Evolutionary conservation across 2,888 invertebrate species (phyloP).

Genomic region (Ophonus ardosiacus): DNA sequence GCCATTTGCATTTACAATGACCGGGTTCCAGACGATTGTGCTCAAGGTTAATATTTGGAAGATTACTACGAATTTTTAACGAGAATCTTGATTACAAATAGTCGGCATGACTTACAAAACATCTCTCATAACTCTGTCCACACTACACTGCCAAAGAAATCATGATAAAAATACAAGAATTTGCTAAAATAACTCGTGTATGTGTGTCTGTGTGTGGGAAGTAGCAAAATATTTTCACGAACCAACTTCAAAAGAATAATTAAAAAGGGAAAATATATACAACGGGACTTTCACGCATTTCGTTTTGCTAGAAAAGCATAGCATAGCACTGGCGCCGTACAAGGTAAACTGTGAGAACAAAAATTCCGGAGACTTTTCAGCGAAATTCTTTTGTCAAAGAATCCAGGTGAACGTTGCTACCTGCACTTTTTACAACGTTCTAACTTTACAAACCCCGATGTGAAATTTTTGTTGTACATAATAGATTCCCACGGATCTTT

Average conservation of each 20-base stretch:
- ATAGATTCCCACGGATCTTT: constrained; percentile 14
- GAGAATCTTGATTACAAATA: constrained; percentile 17
- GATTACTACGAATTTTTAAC: constrained; percentile 27
- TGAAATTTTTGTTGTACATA: constrained; percentile 11
- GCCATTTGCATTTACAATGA: constrained; percentile 21
- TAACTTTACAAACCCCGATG: constrained; percentile 12
- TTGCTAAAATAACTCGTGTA: constrained; percentile 21
- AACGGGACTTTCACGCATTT: constrained; percentile 25
- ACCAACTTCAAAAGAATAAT: constrained; percentile 42
- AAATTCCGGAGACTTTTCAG: constrained; percentile 37
- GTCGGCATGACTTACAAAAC: background rate
- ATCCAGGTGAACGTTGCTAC: constrained; percentile 36
- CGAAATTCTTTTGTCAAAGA: constrained; percentile 37
- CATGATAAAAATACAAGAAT: constrained; percentile 17
- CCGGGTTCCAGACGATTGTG: background rate
- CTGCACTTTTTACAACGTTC: constrained; percentile 16
- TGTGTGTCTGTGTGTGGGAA: constrained; percentile 14
- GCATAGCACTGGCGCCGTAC: background rate
- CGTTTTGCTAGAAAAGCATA: background rate
- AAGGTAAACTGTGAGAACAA: constrained; percentile 37
- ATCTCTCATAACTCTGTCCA: background rate
- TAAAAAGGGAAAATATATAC: constrained; percentile 38
- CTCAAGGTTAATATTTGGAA: constrained; percentile 36
- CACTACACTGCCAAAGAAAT: background rate
- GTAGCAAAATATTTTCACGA: constrained; percentile 29